These are phyloP conservation scores for Cylloceria caligata DNA, from an alignment of 2,888 invertebrate species.

Conservation along the genomic window DNA sequence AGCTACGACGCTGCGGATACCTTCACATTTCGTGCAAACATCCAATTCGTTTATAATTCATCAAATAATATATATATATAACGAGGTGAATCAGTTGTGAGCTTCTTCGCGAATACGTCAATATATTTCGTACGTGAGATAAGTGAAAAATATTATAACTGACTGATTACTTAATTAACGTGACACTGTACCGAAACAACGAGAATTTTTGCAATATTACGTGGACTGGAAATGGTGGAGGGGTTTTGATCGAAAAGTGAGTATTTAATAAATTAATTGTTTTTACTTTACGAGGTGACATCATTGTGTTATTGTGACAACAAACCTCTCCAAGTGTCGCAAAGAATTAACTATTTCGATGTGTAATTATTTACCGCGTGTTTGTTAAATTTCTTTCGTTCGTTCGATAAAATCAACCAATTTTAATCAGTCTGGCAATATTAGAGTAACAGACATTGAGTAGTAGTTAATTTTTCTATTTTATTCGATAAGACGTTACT, in stretches of 20 bases:
- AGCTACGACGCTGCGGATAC: background rate
- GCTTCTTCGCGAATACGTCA: background rate
- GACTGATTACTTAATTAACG: slow-evolving; percentile 19
- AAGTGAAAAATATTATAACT: slow-evolving; percentile 41
- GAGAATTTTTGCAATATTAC: slow-evolving; percentile 27
- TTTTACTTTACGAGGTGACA: background rate
- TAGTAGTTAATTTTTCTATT: background rate
- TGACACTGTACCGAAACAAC: no score
- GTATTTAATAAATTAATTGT: slow-evolving; percentile 21
- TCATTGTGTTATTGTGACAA: background rate
- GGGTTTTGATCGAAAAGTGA: slow-evolving; percentile 62
- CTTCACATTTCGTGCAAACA: background rate
- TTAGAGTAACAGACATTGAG: no score
- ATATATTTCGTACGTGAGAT: slow-evolving; percentile 22
- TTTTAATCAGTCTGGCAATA: background rate
- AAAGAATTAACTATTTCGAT: background rate
- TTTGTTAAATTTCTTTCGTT: background rate
- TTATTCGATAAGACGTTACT: background rate
- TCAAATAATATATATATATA: background rate
- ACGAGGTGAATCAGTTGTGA: background rate
- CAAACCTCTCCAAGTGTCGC: background rate
- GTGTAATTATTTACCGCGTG: slow-evolving; percentile 7
- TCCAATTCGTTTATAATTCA: background rate
- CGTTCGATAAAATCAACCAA: background rate
- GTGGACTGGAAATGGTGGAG: slow-evolving; percentile 51